These are phyloP conservation scores for Drosophila ezoana DNA, from an alignment of 2,888 invertebrate species.

Conservation along the genomic window DNA sequence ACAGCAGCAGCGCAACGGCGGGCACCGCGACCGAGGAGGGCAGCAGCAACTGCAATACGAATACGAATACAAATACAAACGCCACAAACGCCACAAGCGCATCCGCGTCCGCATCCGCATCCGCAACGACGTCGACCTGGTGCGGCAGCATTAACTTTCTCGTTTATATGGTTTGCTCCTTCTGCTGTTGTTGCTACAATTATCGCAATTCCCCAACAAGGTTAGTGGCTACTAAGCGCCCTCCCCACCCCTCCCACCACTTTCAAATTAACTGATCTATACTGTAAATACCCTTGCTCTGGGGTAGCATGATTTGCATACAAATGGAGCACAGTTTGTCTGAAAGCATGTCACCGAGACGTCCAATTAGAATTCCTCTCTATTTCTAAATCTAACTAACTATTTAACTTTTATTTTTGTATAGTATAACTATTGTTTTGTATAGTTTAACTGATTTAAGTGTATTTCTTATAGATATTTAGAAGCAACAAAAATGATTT, in stretches of 20 bases:
- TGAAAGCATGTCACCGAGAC: too few species aligned
- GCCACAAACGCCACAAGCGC: slow-evolving; percentile 38
- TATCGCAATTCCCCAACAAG: slow-evolving; percentile 82
- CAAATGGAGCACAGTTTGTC: too few species aligned
- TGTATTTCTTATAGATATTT: too few species aligned
- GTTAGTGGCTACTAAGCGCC: slow-evolving; percentile 56
- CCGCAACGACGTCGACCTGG: slow-evolving; percentile 73
- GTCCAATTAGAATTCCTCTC: too few species aligned
- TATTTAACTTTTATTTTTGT: too few species aligned
- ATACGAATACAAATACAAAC: slow-evolving; percentile 21
- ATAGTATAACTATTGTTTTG: too few species aligned
- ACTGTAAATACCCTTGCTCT: slow-evolving; percentile 4
- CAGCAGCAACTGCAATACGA: slow-evolving; percentile 41
- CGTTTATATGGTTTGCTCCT: slow-evolving; percentile 84
- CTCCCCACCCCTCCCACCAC: background rate
- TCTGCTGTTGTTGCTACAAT: slow-evolving; percentile 83
- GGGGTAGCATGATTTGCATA: background rate
- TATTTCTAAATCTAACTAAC: too few species aligned
- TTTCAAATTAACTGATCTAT: background rate
- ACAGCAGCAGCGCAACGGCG: slow-evolving; percentile 64
- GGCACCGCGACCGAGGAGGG: slow-evolving; percentile 59
- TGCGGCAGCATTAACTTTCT: slow-evolving; percentile 82
- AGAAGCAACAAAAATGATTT: too few species aligned
- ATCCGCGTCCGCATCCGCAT: slow-evolving; percentile 30
- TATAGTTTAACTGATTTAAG: too few species aligned